These are phyloP conservation scores for Lissocephala sabroskyi DNA, from an alignment of 2,888 invertebrate species.

Conservation along the genomic window DNA sequence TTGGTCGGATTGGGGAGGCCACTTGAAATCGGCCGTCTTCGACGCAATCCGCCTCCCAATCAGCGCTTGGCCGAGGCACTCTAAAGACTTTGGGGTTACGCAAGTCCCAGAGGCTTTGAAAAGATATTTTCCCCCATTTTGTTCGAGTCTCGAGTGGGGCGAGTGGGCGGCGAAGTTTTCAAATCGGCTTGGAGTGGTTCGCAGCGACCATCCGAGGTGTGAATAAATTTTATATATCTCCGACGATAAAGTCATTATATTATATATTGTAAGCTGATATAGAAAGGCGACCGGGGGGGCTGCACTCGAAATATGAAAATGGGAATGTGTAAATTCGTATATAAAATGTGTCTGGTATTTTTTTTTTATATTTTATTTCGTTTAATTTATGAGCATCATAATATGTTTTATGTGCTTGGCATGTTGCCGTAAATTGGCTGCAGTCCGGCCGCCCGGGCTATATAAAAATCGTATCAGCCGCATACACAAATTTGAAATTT, in stretches of 20 bases:
- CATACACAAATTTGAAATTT: conserved; percentile 48
- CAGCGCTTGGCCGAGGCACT: too few relatives aligned
- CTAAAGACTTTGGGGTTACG: too few relatives aligned
- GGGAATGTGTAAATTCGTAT: conserved; percentile 38
- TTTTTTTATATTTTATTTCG: conserved; percentile 44
- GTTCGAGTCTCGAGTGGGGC: too few relatives aligned
- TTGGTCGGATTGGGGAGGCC: conserved; percentile 20
- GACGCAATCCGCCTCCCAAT: too few relatives aligned
- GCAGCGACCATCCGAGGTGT: too few relatives aligned
- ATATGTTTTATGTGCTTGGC: conserved; percentile 60
- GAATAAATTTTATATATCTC: conserved; percentile 37
- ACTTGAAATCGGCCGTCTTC: not conserved
- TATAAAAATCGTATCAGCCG: conserved; percentile 25
- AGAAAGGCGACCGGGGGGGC: not conserved
- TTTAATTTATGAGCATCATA: conserved; percentile 58
- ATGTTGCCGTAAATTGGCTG: conserved; percentile 64
- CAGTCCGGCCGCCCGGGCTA: conserved; percentile 59
- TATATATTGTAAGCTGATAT: conserved; percentile 21
- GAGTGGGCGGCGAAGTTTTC: too few relatives aligned
- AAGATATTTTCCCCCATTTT: too few relatives aligned
- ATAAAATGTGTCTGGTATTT: conserved; percentile 33
- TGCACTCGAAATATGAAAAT: not conserved
- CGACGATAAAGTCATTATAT: conserved; percentile 30
- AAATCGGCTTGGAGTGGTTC: too few relatives aligned
- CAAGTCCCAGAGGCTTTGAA: too few relatives aligned